These are phyloP conservation scores for Haemorhous mexicanus DNA, from an alignment of 2,113 vertebrate species.

Conservation along the genomic window DNA sequence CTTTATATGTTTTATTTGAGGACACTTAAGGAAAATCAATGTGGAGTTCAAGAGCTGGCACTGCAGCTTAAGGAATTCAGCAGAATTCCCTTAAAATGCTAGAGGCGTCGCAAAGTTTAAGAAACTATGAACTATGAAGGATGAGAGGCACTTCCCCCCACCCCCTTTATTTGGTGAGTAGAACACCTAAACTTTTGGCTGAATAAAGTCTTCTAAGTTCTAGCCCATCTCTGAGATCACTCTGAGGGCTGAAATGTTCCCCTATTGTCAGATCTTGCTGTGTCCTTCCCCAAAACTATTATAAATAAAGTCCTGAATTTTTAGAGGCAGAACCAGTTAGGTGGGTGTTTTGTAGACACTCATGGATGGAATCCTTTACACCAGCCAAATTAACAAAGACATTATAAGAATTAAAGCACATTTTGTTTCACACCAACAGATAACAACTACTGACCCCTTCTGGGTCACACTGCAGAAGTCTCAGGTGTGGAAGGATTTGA, in stretches of 20 bases:
- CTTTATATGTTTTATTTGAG: conserved; percentile 65
- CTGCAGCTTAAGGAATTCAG: conserved; percentile 13
- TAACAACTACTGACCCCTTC: neutral
- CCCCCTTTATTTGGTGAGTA: neutral
- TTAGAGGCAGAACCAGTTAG: neutral
- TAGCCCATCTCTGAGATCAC: neutral
- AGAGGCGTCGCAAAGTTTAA: neutral
- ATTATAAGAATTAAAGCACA: neutral
- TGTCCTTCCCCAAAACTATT: neutral
- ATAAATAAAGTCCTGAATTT: neutral
- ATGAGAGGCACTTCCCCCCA: neutral
- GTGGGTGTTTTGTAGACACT: neutral
- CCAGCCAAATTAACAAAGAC: neutral
- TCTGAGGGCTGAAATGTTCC: neutral
- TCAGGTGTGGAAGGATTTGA: neutral
- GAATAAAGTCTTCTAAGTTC: neutral
- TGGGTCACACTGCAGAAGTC: neutral
- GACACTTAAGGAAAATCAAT: conserved; percentile 61
- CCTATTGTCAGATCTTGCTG: neutral
- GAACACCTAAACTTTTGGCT: neutral
- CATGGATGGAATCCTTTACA: neutral
- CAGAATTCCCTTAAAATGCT: neutral
- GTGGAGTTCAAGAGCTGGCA: conserved; percentile 19
- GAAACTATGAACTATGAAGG: neutral
- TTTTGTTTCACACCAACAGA: neutral